Evolutionary conservation across 30 jellyfish, hydroid and myxozoan species (phyloP).

Genomic region (Aurelia aurita complex sp. Pacific): DNA sequence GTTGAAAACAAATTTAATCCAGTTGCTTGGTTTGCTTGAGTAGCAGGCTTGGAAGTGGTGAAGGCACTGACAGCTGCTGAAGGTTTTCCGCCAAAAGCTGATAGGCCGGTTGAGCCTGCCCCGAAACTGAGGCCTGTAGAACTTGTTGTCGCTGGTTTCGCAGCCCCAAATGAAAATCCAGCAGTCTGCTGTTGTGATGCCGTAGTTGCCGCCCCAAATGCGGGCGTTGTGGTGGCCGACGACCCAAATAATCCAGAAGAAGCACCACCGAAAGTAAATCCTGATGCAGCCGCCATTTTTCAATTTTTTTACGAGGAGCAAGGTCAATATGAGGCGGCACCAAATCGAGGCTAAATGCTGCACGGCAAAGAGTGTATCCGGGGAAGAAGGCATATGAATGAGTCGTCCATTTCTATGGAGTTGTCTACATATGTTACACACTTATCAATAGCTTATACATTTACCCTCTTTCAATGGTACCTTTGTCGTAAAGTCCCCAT

Average conservation of each 20-base stretch:
- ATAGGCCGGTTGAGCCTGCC: conserved; percentile 13
- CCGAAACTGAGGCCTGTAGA: conserved; percentile 30
- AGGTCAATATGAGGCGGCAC: too few relatives aligned
- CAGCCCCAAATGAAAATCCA: conserved; percentile 39
- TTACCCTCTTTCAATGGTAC: too few relatives aligned
- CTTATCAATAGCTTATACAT: too few relatives aligned
- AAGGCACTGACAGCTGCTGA: conserved; percentile 65
- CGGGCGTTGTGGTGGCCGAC: conserved; percentile 35
- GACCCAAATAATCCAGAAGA: conserved; percentile 54
- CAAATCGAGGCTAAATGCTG: too few relatives aligned
- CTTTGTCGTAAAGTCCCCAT: too few relatives aligned
- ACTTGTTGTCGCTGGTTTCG: conserved; percentile 25
- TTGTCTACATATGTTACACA: too few relatives aligned
- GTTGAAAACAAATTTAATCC: conserved; percentile 49
- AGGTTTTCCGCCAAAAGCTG: conserved; percentile 45
- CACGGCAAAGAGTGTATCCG: too few relatives aligned
- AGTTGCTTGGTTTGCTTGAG: conserved; percentile 27
- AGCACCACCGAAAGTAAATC: conserved; percentile 12
- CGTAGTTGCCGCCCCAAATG: conserved; percentile 44
- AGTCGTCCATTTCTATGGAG: too few relatives aligned
- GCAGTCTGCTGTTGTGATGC: conserved; percentile 33
- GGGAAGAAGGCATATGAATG: too few relatives aligned
- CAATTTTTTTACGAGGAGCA: too few relatives aligned
- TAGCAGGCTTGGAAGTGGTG: conserved; percentile 15
- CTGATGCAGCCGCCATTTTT: conserved; percentile 69